These are phyloP conservation scores for Notospermus geniculatus DNA, from an alignment of 1,140 invertebrate genomes.

Conservation along the genomic window DNA sequence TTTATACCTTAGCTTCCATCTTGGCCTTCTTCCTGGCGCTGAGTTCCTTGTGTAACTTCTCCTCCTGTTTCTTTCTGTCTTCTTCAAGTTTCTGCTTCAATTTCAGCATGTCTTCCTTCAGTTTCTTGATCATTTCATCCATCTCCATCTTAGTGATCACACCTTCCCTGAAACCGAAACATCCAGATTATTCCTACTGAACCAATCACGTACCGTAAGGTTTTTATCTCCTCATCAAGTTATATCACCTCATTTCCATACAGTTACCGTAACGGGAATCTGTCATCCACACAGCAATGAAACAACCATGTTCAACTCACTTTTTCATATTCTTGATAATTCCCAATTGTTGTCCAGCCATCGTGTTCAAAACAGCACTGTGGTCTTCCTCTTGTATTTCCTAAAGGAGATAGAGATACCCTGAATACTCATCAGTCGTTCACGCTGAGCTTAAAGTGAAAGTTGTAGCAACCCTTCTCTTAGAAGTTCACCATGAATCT, in stretches of 20 bases:
- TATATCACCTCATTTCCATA: too few relatives aligned
- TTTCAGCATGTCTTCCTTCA: conserved; percentile 34
- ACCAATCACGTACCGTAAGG: too few relatives aligned
- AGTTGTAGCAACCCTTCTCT: too few relatives aligned
- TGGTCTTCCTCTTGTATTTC: conserved; percentile 43
- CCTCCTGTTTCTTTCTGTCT: conserved; percentile 34
- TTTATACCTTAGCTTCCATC: conserved; percentile 6
- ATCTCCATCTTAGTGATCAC: conserved; percentile 29
- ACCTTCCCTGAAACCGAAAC: conserved; percentile 21
- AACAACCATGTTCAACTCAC: too few relatives aligned
- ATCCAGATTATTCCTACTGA: too few relatives aligned
- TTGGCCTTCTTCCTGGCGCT: conserved; percentile 24
- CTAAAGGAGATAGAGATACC: conserved; percentile 31
- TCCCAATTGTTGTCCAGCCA: conserved; percentile 40
- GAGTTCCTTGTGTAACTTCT: conserved; percentile 40
- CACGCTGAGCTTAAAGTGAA: too few relatives aligned
- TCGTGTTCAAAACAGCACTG: conserved; percentile 41
- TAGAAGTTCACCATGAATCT: conserved; percentile 10
- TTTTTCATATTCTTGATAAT: conserved; percentile 41
- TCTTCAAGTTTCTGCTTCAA: conserved; percentile 41
- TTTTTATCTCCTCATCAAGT: too few relatives aligned
- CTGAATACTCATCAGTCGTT: too few relatives aligned
- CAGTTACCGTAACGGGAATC: too few relatives aligned
- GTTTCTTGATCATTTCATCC: conserved; percentile 32
- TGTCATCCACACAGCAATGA: too few relatives aligned